Conservation (phyloP, 2,113 vertebrate genomes). For the Lophochroa leadbeateri region DNA sequence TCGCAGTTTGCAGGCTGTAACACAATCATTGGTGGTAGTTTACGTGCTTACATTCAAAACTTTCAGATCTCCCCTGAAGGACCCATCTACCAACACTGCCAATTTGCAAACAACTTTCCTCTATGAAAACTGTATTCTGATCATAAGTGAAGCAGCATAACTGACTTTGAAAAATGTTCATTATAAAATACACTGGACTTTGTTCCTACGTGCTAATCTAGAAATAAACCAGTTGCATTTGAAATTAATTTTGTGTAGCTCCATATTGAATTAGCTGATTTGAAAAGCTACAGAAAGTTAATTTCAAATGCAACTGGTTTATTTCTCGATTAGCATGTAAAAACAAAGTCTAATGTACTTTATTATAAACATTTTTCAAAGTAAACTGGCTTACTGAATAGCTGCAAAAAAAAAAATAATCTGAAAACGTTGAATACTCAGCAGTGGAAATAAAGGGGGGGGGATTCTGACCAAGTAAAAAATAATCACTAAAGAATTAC, state of each 20-base stretch:
- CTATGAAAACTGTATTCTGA: neutral
- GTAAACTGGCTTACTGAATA: neutral
- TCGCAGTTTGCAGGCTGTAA: constrained; percentile 61
- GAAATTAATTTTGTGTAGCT: neutral
- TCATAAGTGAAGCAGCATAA: neutral
- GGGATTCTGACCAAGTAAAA: neutral
- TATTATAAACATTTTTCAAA: neutral
- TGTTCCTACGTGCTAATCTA: neutral
- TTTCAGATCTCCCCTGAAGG: neutral
- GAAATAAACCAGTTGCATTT: neutral
- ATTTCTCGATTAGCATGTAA: neutral
- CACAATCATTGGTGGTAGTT: neutral
- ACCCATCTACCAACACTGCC: neutral
- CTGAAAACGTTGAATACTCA: neutral
- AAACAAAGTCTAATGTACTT: neutral
- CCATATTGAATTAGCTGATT: neutral
- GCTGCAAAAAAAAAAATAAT: neutral
- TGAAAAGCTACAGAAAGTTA: neutral
- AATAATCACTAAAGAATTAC: neutral
- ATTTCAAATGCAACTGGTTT: neutral
- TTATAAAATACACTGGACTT: neutral
- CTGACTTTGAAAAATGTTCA: neutral
- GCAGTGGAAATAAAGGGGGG: neutral
- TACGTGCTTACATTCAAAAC: accelerated
- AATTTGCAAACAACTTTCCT: neutral